A percentile compares a stretch with the other conserved stretches of the same genome.
phyloP scores from a whole-genome alignment of 1,140 invertebrate genomes.

The Dendroctonus valens region DNA sequence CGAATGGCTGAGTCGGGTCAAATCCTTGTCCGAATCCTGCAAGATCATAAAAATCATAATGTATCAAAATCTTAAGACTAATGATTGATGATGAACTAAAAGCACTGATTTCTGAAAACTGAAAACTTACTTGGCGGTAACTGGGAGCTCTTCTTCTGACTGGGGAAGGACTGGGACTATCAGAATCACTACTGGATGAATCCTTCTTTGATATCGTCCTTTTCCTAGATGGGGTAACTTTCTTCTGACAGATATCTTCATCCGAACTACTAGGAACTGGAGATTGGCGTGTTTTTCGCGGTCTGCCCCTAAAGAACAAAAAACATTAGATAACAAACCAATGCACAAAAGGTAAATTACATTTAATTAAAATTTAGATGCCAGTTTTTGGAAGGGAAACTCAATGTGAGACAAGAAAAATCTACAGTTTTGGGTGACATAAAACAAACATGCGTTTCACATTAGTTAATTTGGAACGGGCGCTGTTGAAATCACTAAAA shows the following conservation, averaged over 20 bases:
- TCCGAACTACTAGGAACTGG: slow-evolving; percentile 41
- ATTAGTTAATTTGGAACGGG: too few species aligned
- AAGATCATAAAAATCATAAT: slow-evolving; percentile 1
- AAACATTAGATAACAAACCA: not conserved
- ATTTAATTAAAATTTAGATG: not conserved
- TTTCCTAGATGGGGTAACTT: slow-evolving; percentile 28
- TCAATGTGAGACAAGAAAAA: too few species aligned
- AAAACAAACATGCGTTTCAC: too few species aligned
- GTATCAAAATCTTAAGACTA: too few species aligned
- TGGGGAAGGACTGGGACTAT: slow-evolving; percentile 30
- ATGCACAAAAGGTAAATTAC: too few species aligned
- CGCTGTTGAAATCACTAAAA: too few species aligned
- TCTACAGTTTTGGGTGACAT: too few species aligned
- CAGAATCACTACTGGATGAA: slow-evolving; percentile 40
- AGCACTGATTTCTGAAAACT: too few species aligned
- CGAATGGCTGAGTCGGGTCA: slow-evolving; percentile 13
- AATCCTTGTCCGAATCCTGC: slow-evolving; percentile 30
- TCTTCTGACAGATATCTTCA: slow-evolving; percentile 44
- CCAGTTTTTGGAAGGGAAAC: too few species aligned
- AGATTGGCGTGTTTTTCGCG: slow-evolving; percentile 27
- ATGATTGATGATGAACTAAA: too few species aligned
- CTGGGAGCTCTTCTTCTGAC: slow-evolving; percentile 17
- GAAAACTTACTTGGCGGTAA: slow-evolving; percentile 21
- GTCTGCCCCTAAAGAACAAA: slow-evolving; percentile 31
- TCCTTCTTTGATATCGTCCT: slow-evolving; percentile 39